Percentiles rank a stretch among this genome's conserved stretches.
Evolutionary conservation across 2,888 invertebrate genomes (phyloP).

Genomic region (Parochlus steinenii): DNA sequence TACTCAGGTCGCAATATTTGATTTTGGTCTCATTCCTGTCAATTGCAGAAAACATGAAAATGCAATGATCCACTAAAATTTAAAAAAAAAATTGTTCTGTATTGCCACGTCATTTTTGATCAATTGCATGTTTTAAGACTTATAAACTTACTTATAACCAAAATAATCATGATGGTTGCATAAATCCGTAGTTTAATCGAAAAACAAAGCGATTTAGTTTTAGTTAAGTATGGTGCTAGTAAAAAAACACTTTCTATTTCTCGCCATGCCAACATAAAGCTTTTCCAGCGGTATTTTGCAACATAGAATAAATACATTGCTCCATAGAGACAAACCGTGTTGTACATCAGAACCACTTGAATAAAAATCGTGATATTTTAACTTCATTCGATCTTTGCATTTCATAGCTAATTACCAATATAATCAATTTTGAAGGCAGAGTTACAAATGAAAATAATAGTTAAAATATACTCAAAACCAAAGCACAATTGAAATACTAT

Average conservation of each 20-base stretch:
- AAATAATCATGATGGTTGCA: neutral
- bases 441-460: neutral
- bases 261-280: neutral
- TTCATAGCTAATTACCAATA: too few relatives aligned
- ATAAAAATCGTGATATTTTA: neutral
- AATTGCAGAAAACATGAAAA: conserved; percentile 3
- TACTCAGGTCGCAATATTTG: neutral
- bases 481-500: conserved; percentile 2
- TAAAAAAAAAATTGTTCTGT: too few relatives aligned
- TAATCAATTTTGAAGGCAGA: conserved; percentile 1
- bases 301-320: conserved; percentile 8
- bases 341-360: conserved; percentile 8
- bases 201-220: conserved; percentile 4
- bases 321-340: conserved; percentile 5
- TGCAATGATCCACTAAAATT: conserved; percentile 8
- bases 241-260: conserved; percentile 3
- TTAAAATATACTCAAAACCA: neutral
- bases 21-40: neutral
- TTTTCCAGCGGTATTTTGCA: conserved; percentile 2
- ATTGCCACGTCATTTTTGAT: too few relatives aligned
- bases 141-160: too few relatives aligned
- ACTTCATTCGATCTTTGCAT: too few relatives aligned
- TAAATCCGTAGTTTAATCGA: neutral
- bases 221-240: conserved; percentile 4
- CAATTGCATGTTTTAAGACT: too few relatives aligned